Conservation (phyloP, 2,797 vertebrate species). For the Acipenser ruthenus region DNA sequence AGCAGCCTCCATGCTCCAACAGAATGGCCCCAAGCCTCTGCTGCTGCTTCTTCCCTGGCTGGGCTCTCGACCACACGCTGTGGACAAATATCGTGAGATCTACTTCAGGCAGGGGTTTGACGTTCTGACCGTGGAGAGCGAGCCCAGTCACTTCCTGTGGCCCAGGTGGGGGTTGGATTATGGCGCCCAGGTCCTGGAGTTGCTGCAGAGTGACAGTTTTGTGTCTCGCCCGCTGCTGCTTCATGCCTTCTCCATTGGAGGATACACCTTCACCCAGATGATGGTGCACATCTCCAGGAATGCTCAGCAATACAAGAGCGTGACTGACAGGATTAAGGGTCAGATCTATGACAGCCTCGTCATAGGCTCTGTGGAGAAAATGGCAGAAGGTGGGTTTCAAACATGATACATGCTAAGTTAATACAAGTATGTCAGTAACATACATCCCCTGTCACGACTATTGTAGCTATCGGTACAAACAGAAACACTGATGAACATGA, state of each 20-base stretch:
- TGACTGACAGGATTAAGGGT: slow-evolving; percentile 47
- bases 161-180: slow-evolving; percentile 45
- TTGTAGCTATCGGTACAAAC: too few species aligned
- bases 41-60: slow-evolving; percentile 62
- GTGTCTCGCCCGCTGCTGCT: slow-evolving; percentile 47
- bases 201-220: slow-evolving; percentile 49
- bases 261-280: slow-evolving; percentile 54
- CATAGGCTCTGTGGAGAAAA: slow-evolving; percentile 45
- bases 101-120: slow-evolving; percentile 53
- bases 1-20: not conserved
- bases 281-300: slow-evolving; percentile 43
- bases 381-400: slow-evolving; percentile 40
- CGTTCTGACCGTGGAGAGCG: slow-evolving; percentile 53
- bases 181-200: slow-evolving; percentile 34
- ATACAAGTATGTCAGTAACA: too few species aligned
- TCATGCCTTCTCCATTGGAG: slow-evolving; percentile 60
- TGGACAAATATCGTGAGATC: slow-evolving; percentile 48
- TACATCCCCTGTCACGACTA: too few species aligned
- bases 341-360: slow-evolving; percentile 64
- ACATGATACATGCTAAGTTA: not conserved
- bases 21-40: slow-evolving; percentile 32
- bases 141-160: slow-evolving; percentile 51
- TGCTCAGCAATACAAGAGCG: slow-evolving; percentile 29
- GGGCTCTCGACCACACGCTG: slow-evolving; percentile 40
- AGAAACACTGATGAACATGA: too few species aligned